Percentiles rank a stretch among this genome's conserved stretches.
Conservation (phyloP, 1,140 invertebrate genomes). For the Pentalonia nigronervosa region DNA sequence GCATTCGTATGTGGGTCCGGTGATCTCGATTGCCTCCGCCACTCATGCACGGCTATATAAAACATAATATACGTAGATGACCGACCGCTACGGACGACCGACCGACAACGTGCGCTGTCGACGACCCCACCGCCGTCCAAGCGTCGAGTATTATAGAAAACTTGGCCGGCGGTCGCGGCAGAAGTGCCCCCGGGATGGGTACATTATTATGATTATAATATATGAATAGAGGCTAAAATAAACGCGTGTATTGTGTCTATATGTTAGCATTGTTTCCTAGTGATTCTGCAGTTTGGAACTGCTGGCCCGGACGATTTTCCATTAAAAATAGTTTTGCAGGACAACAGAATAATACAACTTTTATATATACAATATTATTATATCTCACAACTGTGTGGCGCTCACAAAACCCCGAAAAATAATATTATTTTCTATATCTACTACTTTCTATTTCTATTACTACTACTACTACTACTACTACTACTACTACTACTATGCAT, state of each 20-base stretch:
- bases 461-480: not conserved
- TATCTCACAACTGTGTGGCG: not conserved
- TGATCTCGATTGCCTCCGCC: not conserved
- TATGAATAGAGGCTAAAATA: not conserved
- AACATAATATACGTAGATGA: not conserved
- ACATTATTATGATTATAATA: not conserved
- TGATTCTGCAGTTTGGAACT: not conserved
- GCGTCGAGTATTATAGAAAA: not conserved
- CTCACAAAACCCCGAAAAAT: not conserved
- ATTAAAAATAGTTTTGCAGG: constrained; percentile 35
- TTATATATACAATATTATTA: not conserved
- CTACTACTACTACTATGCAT: not conserved
- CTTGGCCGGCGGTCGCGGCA: not conserved
- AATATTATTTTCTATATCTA: not conserved
- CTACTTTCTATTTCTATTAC: not conserved
- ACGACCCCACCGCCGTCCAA: not conserved
- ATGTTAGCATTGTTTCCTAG: not conserved
- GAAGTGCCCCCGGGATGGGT: not conserved
- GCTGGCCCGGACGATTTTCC: constrained; percentile 27
- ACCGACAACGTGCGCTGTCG: not conserved
- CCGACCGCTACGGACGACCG: not conserved
- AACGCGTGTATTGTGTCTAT: not conserved
- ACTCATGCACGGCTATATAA: not conserved
- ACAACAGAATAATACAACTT: not conserved
- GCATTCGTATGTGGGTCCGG: not conserved